Base-by-base conservation (phyloP, 1,140 invertebrate species). In the Cryptotermes secundus region DNA sequence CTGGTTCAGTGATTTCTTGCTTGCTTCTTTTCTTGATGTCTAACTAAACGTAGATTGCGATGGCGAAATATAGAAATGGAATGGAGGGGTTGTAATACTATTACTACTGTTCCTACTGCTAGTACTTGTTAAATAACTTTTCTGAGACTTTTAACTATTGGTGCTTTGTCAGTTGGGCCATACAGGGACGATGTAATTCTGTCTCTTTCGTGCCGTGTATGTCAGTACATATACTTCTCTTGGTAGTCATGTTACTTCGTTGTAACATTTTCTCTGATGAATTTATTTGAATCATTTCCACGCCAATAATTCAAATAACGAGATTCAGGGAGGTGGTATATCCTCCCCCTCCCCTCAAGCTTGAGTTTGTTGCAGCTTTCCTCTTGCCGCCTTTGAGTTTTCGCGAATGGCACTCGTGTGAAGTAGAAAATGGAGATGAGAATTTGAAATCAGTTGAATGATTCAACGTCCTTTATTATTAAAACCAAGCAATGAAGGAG, bases 281-380 rank as follows among this genome's bases (percentile, higher is more conserved):
- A 84, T 84, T 84, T 84, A 84, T 84, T 84, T 84, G 83, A 84
- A 84, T 84, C 79, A 84, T 45, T 84, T 79, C 83, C 83, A 45
- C 83, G 53, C 83, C 83, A 49, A 49, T 80, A 84, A 80, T 84
- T 84, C 83, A 72, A 26, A 80, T 84, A 84, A 84, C 83, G 83
- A 84, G 83, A 80, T 80, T 80, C 83, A 59, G 49, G 34, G 36
- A 45, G 81, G 38, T 14, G 81, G 45, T 31, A 82, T 45, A 53
- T 26, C 38, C 81, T 42, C n/a, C 35, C 26, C 9, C 81, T n/a
- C 22, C 26, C 26, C 22, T 7, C 22, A 45, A 36, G 35, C 36
- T 31, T 82, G 81, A 36, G 34, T 35, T 38, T 80, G 80, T n/a
- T 34, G 31, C 80, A 36, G 80, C 34, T 19, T 35, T 38, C 34